Evolutionary conservation across 2,797 vertebrate species (phyloP), one percentile per base, ranked within the genome.

Genomic region (Notoglanidium macrostoma): DNA sequence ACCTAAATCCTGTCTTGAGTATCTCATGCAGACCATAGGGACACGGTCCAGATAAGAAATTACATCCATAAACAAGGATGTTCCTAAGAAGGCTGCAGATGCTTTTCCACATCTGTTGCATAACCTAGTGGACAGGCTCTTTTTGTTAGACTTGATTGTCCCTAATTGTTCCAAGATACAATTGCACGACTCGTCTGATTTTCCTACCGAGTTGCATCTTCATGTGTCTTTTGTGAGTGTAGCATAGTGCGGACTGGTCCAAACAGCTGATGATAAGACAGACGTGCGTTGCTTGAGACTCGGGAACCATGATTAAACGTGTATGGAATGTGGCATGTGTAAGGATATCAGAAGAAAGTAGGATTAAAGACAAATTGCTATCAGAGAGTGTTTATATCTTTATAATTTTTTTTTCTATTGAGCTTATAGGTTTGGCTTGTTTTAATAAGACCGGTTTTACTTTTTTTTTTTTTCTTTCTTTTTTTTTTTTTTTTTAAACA

Each of bases 31-130:
- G 32, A 89, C 40, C 57, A 61, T 54, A 85, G 81, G 70, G 83
- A 90, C 40, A 51, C 74, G 26, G 51, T 90, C 87, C 88, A 91
- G 63, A 81, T 65, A 89, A 91, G 4, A 91, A 93, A 91, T 89
- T 87, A 86, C 70, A 57, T 74, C 84, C 46, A 85, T 87, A 86
- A 89, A 89, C 72, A 77, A 85, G 63, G 80, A 89, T 89, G 85
- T 87, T 77, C 44, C 55, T 85, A 89, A 74, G 87, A 90, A 87
- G 78, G 32, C 78, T 86, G 72, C 77, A 76, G 49, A 72, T 55
- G 23, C 89, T 81, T 88, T 85, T 84, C 91, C 91, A 90, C 85
- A 89, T 89, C 40, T 67, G 40, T 93, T 93, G 86, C 85, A 83
- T 89, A 92, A 91, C 35, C 72, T n/a, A 86, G 26, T 74, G 90